Conservation (phyloP, 1,140 invertebrate genomes). For the Gonioctena quinquepunctata region DNA sequence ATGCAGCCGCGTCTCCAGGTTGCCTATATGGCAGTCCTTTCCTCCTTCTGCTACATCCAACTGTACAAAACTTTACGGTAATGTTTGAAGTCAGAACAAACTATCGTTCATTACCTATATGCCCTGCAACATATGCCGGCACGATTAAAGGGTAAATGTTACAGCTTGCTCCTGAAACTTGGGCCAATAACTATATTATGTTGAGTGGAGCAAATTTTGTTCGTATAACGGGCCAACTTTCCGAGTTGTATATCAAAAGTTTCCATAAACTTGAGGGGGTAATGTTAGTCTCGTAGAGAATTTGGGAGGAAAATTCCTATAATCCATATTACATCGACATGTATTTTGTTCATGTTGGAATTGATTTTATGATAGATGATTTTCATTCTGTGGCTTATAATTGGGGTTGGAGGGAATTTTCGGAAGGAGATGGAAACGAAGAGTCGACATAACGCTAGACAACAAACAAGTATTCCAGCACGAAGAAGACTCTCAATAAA, state of each 20-base stretch:
- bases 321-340: not conserved
- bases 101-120: slow-evolving; percentile 32
- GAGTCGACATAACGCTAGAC: too few species aligned
- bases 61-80: slow-evolving; percentile 25
- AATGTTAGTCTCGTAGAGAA: not conserved
- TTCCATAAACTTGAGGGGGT: slow-evolving; percentile 9
- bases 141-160: slow-evolving; percentile 31
- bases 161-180: slow-evolving; percentile 28
- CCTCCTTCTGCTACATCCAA: not conserved
- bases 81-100: slow-evolving; percentile 27
- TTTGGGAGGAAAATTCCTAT: not conserved
- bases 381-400: too few species aligned
- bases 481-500: too few species aligned
- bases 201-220: slow-evolving; percentile 23
- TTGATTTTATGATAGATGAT: too few species aligned
- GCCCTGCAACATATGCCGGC: slow-evolving; percentile 26
- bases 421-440: too few species aligned
- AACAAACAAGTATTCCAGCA: too few species aligned
- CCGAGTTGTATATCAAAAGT: slow-evolving; percentile 22
- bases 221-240: slow-evolving; percentile 14
- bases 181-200: slow-evolving; percentile 30
- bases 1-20: not conserved
- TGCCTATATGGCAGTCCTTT: not conserved
- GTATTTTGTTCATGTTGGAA: not conserved
- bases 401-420: too few species aligned